Conservation (phyloP, 2,113 vertebrate species). For the Ciconia stormi region DNA sequence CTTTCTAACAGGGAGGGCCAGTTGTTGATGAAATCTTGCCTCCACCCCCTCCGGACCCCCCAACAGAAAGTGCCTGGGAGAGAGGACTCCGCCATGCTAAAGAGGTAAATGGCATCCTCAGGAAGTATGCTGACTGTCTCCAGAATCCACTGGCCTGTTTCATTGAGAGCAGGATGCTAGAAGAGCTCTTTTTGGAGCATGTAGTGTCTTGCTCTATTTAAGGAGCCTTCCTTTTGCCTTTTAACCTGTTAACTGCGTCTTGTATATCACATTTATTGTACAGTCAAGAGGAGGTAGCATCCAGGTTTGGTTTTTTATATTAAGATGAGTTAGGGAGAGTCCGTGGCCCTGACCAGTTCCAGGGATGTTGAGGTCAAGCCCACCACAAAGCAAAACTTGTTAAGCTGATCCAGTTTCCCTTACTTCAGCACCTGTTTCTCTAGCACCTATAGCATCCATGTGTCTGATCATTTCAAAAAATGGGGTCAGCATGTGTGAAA, state of each 20-base stretch:
- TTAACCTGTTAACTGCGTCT: rapidly evolving
- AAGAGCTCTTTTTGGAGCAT: background rate
- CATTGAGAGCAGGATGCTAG: background rate
- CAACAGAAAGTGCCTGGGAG: slow-evolving; percentile 97
- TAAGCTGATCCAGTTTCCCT: background rate
- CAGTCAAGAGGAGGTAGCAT: background rate
- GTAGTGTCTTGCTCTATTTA: background rate
- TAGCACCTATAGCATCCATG: background rate
- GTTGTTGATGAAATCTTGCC: slow-evolving; percentile 92
- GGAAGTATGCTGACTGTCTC: background rate
- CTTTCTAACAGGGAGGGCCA: slow-evolving; percentile 80
- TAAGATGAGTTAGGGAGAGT: background rate
- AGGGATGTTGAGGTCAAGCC: too few relatives aligned
- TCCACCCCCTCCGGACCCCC: slow-evolving; percentile 91
- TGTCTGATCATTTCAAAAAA: background rate
- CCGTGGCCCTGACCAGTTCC: background rate
- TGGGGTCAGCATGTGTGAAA: background rate
- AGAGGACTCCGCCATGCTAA: slow-evolving; percentile 95
- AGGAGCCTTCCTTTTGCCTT: background rate
- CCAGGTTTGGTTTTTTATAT: background rate
- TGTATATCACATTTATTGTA: background rate
- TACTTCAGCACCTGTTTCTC: background rate
- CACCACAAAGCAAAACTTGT: background rate
- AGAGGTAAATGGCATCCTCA: slow-evolving; percentile 77
- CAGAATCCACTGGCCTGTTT: background rate